phyloP scores from a whole-genome alignment of 2,113 vertebrate genomes.

The Astatoreochromis straeleni region DNA sequence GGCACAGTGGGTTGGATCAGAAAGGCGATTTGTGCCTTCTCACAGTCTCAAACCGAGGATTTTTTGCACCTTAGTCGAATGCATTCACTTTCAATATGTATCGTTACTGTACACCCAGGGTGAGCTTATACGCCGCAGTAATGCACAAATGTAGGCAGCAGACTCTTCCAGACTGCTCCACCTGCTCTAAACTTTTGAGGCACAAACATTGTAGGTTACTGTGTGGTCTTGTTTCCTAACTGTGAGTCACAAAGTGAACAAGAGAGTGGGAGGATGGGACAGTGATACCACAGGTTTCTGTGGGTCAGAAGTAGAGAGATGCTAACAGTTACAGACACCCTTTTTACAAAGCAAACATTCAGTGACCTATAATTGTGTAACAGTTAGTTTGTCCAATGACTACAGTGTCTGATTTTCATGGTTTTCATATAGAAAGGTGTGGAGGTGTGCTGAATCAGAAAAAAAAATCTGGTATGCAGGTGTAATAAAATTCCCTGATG shows the following conservation, averaged over 20 bases:
- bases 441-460: background rate
- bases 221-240: background rate
- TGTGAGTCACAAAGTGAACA: background rate
- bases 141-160: background rate
- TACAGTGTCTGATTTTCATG: background rate
- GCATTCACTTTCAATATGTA: background rate
- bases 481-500: background rate
- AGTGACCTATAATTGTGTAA: background rate
- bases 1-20: background rate
- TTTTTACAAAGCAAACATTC: background rate
- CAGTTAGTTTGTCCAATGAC: background rate
- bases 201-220: background rate
- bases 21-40: background rate
- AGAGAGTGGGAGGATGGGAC: background rate
- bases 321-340: background rate
- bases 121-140: background rate
- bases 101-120: background rate
- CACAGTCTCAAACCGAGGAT: background rate
- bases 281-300: background rate
- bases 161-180: background rate
- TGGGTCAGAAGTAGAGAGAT: background rate
- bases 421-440: background rate
- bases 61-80: background rate
- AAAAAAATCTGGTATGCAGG: background rate
- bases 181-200: background rate